phyloP scores from a whole-genome alignment of 2,113 vertebrate species.

The Lamprotornis superbus region DNA sequence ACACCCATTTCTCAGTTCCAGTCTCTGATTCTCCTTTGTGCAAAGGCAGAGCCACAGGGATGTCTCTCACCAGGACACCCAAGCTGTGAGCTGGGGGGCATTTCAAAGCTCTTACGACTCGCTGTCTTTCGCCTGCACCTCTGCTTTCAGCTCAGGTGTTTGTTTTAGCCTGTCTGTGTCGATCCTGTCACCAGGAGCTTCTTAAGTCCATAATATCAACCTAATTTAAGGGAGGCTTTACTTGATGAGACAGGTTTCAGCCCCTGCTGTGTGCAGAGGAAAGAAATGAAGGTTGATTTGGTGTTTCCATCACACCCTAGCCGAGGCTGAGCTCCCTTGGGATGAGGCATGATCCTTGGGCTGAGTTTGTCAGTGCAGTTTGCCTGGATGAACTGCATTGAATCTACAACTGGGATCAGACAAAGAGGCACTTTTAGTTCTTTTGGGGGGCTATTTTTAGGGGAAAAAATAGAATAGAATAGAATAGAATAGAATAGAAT shows the following conservation, averaged over 20 bases:
- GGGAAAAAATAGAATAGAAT: not conserved
- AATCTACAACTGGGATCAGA: not conserved
- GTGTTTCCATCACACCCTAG: not conserved
- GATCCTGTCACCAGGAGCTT: slow-evolving; percentile 11
- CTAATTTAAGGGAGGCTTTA: slow-evolving; percentile 26
- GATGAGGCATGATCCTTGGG: not conserved
- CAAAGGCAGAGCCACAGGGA: not conserved
- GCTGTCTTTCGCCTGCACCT: not conserved
- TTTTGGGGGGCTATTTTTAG: not conserved
- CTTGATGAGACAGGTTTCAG: not conserved
- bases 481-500: not conserved
- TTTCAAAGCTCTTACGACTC: not conserved
- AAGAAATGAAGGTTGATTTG: not conserved
- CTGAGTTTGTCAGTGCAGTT: not conserved
- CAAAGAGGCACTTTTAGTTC: not conserved
- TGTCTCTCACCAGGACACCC: not conserved
- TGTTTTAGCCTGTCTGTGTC: slow-evolving; percentile 12
- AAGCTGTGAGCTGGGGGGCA: not conserved
- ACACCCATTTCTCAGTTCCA: not conserved
- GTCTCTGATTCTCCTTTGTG: not conserved
- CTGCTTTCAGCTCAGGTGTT: slow-evolving; percentile 24
- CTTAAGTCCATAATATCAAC: slow-evolving; percentile 24
- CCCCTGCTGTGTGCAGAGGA: not conserved
- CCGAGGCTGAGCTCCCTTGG: not conserved
- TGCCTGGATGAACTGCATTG: not conserved